Conservation (phyloP, 2,113 vertebrate species). For the Sorex araneus region DNA sequence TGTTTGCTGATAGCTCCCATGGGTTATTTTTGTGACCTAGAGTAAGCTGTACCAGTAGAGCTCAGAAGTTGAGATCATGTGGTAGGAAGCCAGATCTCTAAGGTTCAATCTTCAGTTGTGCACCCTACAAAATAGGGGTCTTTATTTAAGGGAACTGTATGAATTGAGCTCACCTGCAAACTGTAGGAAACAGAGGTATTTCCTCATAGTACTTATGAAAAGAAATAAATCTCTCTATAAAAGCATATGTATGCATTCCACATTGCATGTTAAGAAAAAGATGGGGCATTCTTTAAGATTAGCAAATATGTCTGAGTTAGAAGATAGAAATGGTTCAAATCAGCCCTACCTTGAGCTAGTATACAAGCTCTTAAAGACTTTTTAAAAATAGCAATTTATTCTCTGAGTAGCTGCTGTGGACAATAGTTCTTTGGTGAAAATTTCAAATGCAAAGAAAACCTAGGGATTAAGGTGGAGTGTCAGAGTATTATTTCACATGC, state of each 20-base stretch:
- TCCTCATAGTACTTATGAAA: conserved; percentile 29
- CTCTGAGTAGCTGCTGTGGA: neutral
- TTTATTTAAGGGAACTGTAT: neutral
- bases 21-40: neutral
- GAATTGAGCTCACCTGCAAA: neutral
- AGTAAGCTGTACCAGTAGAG: neutral
- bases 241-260: neutral
- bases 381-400: neutral
- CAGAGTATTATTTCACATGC: neutral
- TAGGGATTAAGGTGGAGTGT: neutral
- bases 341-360: neutral
- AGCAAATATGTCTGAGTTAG: conserved; percentile 29
- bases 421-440: neutral
- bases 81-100: neutral
- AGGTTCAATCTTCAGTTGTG: neutral
- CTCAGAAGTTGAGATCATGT: neutral
- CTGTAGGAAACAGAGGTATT: conserved; percentile 33
- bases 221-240: neutral
- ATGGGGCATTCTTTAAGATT: conserved; percentile 15
- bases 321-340: neutral
- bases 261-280: neutral
- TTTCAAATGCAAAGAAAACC: conserved; percentile 54
- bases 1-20: neutral
- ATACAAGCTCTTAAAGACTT: neutral
- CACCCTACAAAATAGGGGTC: neutral